Evolutionary conservation across 2,888 invertebrate genomes (phyloP), one percentile per base, ranked within the genome.

Genomic region (Apotomis turbidana): DNA sequence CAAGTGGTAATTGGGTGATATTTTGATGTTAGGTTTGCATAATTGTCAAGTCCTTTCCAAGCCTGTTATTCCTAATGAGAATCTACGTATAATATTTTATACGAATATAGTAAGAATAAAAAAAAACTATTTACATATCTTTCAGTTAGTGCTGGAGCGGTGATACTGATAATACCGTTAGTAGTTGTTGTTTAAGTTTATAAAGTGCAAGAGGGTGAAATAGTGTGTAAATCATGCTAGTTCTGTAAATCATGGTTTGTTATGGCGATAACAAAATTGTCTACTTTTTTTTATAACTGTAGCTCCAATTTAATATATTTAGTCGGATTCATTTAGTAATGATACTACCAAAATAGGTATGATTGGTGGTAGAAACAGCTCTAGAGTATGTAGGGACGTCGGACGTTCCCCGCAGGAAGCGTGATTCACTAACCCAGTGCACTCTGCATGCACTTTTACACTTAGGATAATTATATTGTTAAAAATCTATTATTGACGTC

Each of bases 401-500:
- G 46, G 68, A 60, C 68, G 44, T 68, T 68, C 61, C 68, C 68
- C 55, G 54, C 54, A 54, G 68, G 61, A 61, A 54, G 46, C 61
- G 68, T 54, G 54, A 61, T 54, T 61, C 61, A 69, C 68, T 69
- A 61, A 69, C 68, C 68, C 55, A 66, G 46, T 66, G 63, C 55
- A 8, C 27, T 49, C 9, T 9, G 49, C 0, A 41, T 41, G 49
- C 36, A 13, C n/a, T 44, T 8, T 44, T 54, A 46, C 46, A 66
- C n/a, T 57, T 64, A 46, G 27, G 27, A 0, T 2, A 6, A 41
- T 6, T 41, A 41, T 41, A 41, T 41, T 5, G 41, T 41, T 41
- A 4, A 6, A 4, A 41, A 6, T 41, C 41, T 41, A 41, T 41
- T 27, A 27, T 27, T 27, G 27, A 27, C 27, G 27, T 27, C 27